Evolutionary conservation across 2,888 invertebrate species (phyloP).

Genomic region (Balanococcus diminutus): DNA sequence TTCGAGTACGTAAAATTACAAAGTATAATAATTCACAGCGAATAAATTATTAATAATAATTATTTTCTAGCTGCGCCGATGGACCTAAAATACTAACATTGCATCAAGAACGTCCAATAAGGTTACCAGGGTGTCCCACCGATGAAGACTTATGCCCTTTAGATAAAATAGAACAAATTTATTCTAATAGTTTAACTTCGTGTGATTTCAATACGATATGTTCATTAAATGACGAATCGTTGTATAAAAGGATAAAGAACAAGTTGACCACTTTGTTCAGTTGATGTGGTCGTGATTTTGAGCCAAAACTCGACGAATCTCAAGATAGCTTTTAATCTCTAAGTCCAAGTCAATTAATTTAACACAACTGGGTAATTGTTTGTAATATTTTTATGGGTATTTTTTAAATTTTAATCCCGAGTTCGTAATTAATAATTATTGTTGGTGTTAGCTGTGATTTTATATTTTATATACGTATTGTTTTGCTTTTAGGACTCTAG

Average conservation of each 20-base stretch:
- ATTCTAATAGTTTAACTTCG: constrained; percentile 67
- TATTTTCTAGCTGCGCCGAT: constrained; percentile 64
- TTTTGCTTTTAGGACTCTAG: not conserved
- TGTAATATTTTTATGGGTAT: not conserved
- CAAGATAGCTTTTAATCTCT: not conserved
- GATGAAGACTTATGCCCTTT: constrained; percentile 71
- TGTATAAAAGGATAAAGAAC: not conserved
- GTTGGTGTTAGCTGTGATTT: not conserved
- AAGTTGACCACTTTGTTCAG: not conserved
- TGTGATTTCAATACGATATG: constrained; percentile 76
- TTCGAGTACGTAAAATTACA: constrained; percentile 67
- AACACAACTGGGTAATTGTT: not conserved
- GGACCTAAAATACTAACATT: constrained; percentile 68
- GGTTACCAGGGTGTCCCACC: constrained; percentile 71
- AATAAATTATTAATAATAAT: not conserved
- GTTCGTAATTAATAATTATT: not conserved
- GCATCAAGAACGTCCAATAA: constrained; percentile 76
- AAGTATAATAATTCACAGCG: not conserved
- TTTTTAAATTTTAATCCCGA: not conserved
- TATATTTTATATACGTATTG: not conserved
- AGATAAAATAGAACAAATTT: constrained; percentile 66
- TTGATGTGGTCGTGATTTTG: not conserved
- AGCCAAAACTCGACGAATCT: not conserved
- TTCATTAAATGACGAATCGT: constrained; percentile 19
- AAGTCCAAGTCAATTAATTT: not conserved